A percentile compares a stretch with the other conserved stretches of the same genome.
These are phyloP conservation scores for Muscicapa comitata DNA, from an alignment of 2,797 vertebrate species.

Conservation along the genomic window DNA sequence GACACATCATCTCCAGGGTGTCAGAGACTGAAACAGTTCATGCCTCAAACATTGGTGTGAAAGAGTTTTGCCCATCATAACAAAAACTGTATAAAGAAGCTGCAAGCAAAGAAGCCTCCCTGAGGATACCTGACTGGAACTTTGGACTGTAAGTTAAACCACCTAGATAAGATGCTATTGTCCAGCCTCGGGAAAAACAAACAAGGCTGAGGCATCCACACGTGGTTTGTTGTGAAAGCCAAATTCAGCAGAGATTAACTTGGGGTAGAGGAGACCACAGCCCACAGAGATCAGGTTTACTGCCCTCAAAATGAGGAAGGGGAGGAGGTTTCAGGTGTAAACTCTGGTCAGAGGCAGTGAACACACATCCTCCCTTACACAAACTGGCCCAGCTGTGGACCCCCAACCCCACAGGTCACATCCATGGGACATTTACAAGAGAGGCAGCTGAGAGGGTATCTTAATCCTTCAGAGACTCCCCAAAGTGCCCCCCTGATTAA, in stretches of 20 bases:
- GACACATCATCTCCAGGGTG: too few species aligned
- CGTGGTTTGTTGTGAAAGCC: background rate
- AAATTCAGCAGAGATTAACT: background rate
- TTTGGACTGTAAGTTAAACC: background rate
- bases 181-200: background rate
- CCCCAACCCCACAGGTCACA: too few species aligned
- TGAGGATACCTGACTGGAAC: background rate
- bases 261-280: background rate
- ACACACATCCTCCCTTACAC: background rate
- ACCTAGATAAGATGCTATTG: background rate
- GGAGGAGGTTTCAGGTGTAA: background rate
- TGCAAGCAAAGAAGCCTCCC: background rate
- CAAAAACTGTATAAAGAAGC: background rate
- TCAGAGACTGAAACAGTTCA: background rate
- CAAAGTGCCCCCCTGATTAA: background rate
- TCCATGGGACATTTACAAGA: background rate
- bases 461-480: background rate
- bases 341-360: background rate
- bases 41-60: background rate
- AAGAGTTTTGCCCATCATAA: background rate
- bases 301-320: fast-evolving
- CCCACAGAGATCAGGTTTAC: background rate
- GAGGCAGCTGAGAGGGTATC: background rate
- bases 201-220: background rate
- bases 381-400: background rate